Conservation (phyloP, 2,888 invertebrate species). For the Sarcophaga variegata region DNA sequence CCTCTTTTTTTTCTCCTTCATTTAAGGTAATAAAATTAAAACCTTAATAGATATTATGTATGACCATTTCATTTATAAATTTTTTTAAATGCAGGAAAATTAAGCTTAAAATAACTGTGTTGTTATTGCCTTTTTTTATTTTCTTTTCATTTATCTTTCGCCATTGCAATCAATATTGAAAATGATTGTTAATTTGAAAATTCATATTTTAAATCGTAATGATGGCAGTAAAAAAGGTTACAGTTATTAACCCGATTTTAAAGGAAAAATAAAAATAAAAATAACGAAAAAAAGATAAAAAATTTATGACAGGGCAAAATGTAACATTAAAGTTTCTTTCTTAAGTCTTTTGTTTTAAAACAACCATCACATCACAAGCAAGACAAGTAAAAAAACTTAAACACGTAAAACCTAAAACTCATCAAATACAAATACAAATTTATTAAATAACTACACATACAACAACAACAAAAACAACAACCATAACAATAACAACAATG, state of each 20-base stretch:
- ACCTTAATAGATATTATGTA: neutral
- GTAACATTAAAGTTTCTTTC: constrained; percentile 6
- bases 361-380: neutral
- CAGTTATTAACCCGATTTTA: constrained; percentile 1
- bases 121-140: neutral
- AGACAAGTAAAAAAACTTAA: neutral
- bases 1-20: neutral
- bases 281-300: neutral
- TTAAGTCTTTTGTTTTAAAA: constrained; percentile 18
- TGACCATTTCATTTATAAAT: neutral
- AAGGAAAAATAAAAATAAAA: neutral
- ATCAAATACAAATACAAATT: constrained; percentile 12
- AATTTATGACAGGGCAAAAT: neutral
- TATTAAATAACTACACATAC: constrained; percentile 6
- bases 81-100: neutral
- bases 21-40: neutral
- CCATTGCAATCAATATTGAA: neutral
- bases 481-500: neutral
- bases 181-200: neutral
- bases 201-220: neutral
- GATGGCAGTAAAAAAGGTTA: constrained; percentile 13
- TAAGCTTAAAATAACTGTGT: neutral
- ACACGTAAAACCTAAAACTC: neutral
- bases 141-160: neutral
- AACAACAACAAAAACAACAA: neutral